phyloP scores from a whole-genome alignment of 2,888 invertebrate genomes.

The Torymus auratus region DNA sequence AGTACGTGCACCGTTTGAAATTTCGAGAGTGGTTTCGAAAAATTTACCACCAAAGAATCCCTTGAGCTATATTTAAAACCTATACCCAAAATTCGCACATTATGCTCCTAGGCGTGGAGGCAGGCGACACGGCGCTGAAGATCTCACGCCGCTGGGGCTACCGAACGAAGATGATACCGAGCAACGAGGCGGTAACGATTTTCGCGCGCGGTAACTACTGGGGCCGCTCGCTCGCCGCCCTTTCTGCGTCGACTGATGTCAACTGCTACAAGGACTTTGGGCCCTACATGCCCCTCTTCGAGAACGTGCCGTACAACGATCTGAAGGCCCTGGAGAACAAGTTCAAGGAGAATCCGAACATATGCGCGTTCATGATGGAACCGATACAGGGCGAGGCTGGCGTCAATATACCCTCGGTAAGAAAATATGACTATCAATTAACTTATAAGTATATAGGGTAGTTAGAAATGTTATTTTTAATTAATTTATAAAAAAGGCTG shows the following conservation, averaged over 20 bases:
- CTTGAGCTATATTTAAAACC: no score
- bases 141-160: conserved; percentile 90
- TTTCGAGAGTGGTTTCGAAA: no score
- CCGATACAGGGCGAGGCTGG: conserved; percentile 94
- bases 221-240: conserved; percentile 88
- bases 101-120: conserved; percentile 83
- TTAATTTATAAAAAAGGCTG: background rate
- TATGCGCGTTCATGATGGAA: conserved; percentile 91
- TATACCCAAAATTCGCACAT: no score
- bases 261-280: conserved; percentile 84
- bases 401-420: conserved; percentile 82
- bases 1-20: no score
- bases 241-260: conserved; percentile 88
- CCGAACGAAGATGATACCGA: conserved; percentile 84
- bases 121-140: conserved; percentile 88
- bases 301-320: conserved; percentile 86
- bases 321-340: conserved; percentile 82
- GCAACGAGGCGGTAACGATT: conserved; percentile 83
- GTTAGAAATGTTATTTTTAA: background rate
- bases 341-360: conserved; percentile 80
- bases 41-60: no score
- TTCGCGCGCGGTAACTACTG: conserved; percentile 90
- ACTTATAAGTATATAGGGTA: background rate
- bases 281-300: conserved; percentile 88
- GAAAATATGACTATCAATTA: background rate